phyloP scores from a whole-genome alignment of 2,888 invertebrate species.

The Nomada goodeniana region DNA sequence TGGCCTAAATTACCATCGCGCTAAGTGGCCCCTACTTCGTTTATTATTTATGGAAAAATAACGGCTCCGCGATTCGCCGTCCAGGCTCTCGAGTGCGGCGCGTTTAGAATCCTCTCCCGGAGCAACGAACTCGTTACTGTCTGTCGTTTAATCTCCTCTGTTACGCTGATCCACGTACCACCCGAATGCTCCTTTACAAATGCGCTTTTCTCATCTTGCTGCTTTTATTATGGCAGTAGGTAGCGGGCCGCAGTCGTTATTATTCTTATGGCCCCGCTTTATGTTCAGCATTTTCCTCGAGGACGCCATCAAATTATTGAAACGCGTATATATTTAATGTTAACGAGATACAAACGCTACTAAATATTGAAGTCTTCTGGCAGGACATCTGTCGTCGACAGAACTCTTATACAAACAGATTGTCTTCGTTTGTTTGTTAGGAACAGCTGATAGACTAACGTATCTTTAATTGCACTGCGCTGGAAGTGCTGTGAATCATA shows the following conservation, averaged over 20 bases:
- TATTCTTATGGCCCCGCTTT: background rate
- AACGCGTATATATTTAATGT: background rate
- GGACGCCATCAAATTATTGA: conserved; percentile 3
- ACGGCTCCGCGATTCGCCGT: conserved; percentile 34
- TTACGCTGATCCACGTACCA: conserved; percentile 20
- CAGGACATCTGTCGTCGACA: background rate
- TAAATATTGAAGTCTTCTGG: background rate
- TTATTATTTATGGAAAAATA: conserved; percentile 55
- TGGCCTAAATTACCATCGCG: conserved; percentile 34
- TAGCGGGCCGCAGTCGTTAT: background rate
- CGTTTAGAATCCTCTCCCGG: background rate
- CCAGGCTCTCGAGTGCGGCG: background rate
- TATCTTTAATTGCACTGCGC: conserved; percentile 7
- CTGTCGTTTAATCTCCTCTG: conserved; percentile 10
- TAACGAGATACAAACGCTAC: background rate
- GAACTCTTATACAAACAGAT: too few species aligned
- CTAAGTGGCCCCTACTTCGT: conserved; percentile 32
- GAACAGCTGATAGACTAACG: conserved; percentile 16
- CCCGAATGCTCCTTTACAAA: background rate
- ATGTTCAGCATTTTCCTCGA: background rate
- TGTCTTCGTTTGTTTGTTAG: too few species aligned
- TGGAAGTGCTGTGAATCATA: conserved; percentile 49
- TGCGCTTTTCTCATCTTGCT: background rate
- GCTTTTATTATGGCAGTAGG: too few species aligned
- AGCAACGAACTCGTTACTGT: conserved; percentile 28